A percentile compares a stretch with the other conserved stretches of the same genome.
These are phyloP conservation scores for Spheniscus mendiculus DNA, from an alignment of 2,113 vertebrate genomes.

Conservation along the genomic window DNA sequence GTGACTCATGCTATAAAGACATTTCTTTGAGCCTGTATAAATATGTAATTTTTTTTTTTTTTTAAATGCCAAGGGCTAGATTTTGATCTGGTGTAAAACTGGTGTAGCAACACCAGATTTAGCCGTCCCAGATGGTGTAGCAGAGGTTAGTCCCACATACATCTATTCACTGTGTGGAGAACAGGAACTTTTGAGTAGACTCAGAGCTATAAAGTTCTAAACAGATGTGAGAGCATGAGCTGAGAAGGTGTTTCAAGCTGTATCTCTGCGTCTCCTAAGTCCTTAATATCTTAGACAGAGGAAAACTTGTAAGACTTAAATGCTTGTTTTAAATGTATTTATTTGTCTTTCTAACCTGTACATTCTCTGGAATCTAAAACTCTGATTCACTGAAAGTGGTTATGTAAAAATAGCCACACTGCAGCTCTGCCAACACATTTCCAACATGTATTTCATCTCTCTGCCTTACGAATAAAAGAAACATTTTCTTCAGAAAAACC, in stretches of 20 bases:
- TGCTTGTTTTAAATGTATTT: background rate
- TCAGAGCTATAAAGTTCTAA: background rate
- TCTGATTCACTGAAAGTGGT: background rate
- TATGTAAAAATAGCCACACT: background rate
- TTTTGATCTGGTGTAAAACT: background rate
- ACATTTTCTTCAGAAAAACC: background rate
- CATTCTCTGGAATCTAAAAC: background rate
- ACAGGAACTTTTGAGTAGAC: background rate
- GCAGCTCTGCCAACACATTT: background rate
- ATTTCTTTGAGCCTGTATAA: background rate
- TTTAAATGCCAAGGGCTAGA: background rate
- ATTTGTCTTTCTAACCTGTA: background rate
- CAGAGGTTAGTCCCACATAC: background rate
- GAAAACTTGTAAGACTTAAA: background rate
- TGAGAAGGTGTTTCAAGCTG: background rate
- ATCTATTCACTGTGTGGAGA: background rate
- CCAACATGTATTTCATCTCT: background rate
- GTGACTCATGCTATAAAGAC: background rate
- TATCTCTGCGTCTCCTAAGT: background rate
- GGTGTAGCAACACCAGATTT: background rate
- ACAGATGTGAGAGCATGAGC: background rate
- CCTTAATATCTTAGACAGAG: background rate
- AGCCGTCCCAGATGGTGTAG: background rate
- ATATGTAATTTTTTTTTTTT: background rate
- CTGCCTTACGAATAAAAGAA: background rate